Conservation (phyloP, 2,113 vertebrate species). For the Furnarius figulus region DNA sequence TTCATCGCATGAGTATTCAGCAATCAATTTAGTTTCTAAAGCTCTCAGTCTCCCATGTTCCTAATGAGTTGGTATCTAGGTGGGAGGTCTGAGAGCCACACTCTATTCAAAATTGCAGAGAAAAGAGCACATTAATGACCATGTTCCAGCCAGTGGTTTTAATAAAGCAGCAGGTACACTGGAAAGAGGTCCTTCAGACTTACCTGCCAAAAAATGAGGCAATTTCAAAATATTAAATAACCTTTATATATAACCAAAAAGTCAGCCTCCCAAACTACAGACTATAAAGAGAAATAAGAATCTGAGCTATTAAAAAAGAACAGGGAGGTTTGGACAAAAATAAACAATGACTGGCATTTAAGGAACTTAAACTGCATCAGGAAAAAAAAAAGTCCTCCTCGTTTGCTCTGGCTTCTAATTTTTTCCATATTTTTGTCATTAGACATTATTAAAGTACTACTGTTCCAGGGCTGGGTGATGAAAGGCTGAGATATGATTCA, state of each 20-base stretch:
- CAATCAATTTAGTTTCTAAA: not conserved
- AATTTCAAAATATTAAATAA: not conserved
- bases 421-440: slow-evolving; percentile 69
- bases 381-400: not conserved
- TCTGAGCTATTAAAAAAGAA: slow-evolving; percentile 24
- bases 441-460: slow-evolving; percentile 55
- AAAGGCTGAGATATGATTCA: slow-evolving; percentile 48
- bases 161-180: slow-evolving; percentile 22
- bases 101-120: not conserved
- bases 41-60: not conserved
- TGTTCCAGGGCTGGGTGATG: slow-evolving; percentile 57
- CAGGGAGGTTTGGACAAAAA: slow-evolving; percentile 34
- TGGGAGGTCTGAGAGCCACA: slow-evolving; percentile 20
- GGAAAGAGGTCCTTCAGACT: not conserved
- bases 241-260: not conserved
- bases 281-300: not conserved
- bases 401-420: slow-evolving; percentile 29
- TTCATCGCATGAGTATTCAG: not conserved
- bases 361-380: slow-evolving; percentile 33
- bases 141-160: not conserved
- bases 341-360: slow-evolving; percentile 63
- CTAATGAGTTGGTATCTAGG: not conserved
- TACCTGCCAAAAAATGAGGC: not conserved
- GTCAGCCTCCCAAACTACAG: not conserved
- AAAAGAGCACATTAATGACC: not conserved